A percentile compares a stretch with the other conserved stretches of the same genome.
Evolutionary conservation across 1,140 invertebrate species (phyloP).

Genomic region (Drosophila tristis): DNA sequence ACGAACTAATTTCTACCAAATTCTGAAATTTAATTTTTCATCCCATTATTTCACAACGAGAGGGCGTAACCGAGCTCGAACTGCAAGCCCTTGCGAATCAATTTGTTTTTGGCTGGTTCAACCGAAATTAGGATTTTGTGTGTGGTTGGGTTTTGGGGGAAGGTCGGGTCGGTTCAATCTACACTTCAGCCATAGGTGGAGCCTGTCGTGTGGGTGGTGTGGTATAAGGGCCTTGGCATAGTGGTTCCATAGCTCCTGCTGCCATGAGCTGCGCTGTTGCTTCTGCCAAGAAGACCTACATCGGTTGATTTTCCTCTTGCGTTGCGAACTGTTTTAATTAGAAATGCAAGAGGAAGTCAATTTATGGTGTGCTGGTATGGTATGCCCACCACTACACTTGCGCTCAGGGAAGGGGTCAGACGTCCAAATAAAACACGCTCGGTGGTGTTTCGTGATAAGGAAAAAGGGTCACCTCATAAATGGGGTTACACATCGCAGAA

Average conservation of each 20-base stretch:
- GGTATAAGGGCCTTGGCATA: not conserved
- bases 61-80: slow-evolving; percentile 23
- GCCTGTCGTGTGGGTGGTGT: not conserved
- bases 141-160: slow-evolving; percentile 24
- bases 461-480: slow-evolving; percentile 2
- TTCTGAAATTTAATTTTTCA: slow-evolving; percentile 1
- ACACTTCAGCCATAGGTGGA: not conserved
- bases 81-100: slow-evolving; percentile 9
- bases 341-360: slow-evolving; percentile 63
- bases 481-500: no score
- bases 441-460: slow-evolving; percentile 1
- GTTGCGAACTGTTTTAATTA: slow-evolving; percentile 58
- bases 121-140: slow-evolving; percentile 46
- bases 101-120: slow-evolving; percentile 14
- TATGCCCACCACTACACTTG: slow-evolving; percentile 24
- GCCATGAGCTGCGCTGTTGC: slow-evolving; percentile 3
- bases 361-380: slow-evolving; percentile 64
- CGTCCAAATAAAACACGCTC: not conserved
- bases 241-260: not conserved
- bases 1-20: not conserved
- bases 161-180: slow-evolving; percentile 17
- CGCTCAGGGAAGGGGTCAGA: slow-evolving; percentile 10
- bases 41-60: not conserved
- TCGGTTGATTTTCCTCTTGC: slow-evolving; percentile 28
- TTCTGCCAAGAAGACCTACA: slow-evolving; percentile 7